A percentile compares a stretch with the other conserved stretches of the same genome.
These are phyloP conservation scores for Clarias fuscus DNA, from an alignment of 2,797 vertebrate genomes.

Conservation along the genomic window DNA sequence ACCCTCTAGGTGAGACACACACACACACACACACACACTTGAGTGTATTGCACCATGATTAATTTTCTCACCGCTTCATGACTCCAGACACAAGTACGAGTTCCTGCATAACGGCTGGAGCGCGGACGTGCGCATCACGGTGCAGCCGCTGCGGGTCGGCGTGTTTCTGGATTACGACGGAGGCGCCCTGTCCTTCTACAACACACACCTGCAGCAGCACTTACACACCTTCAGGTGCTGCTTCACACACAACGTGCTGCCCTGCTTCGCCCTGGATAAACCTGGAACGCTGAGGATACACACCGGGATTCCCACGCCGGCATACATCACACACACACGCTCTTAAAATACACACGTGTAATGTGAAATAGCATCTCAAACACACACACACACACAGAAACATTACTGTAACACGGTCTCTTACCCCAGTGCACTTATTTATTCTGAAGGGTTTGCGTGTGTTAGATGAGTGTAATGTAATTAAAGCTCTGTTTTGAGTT, in stretches of 20 bases:
- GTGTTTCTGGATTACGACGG: constrained; percentile 84
- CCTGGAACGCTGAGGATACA: constrained; percentile 80
- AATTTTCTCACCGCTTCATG: background rate
- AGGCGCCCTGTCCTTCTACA: constrained; percentile 86
- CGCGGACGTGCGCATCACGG: constrained; percentile 87
- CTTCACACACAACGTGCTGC: constrained; percentile 81
- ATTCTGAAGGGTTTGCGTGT: background rate
- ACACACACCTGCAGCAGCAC: constrained; percentile 82
- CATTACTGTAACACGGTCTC: background rate
- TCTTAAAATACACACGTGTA: background rate
- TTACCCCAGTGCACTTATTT: background rate
- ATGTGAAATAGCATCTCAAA: background rate
- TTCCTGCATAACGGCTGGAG: constrained; percentile 85
- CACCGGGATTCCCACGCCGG: constrained; percentile 75
- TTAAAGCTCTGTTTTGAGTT: background rate
- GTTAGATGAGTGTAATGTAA: background rate
- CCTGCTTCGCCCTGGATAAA: constrained; percentile 90
- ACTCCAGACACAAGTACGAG: constrained; percentile 85
- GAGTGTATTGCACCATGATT: background rate
- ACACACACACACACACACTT: constrained; percentile 9
- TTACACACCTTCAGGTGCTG: constrained; percentile 81
- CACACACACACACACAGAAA: constrained; percentile 33
- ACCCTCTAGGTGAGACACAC: constrained; percentile 78
- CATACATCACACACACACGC: constrained; percentile 52
- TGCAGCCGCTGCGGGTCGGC: constrained; percentile 81